A percentile compares a stretch with the other conserved stretches of the same genome.
phyloP scores from a whole-genome alignment of 2,888 invertebrate species.

The Sinopyrophorus schimmeli region DNA sequence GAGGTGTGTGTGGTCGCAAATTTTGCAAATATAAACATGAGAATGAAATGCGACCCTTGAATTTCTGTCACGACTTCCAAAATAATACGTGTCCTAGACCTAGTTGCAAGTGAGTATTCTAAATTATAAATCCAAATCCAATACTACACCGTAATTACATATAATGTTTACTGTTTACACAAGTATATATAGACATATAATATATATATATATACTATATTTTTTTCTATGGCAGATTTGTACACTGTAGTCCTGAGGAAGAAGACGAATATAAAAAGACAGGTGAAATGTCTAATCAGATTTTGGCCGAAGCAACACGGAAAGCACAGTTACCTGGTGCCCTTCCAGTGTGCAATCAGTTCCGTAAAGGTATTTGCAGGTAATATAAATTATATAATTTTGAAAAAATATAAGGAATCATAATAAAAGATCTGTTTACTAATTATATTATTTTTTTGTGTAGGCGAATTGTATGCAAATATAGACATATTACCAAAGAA shows the following conservation, averaged over 20 bases:
- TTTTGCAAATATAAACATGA: constrained; percentile 61
- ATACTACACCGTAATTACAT: no score
- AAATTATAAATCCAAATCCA: neutral
- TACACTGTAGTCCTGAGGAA: constrained; percentile 77
- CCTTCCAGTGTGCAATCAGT: constrained; percentile 58
- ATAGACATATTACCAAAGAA: constrained; percentile 51
- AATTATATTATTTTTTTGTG: neutral
- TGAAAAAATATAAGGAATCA: no score
- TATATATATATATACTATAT: neutral
- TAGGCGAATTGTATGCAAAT: constrained; percentile 50
- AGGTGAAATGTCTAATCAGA: constrained; percentile 70
- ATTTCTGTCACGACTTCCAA: constrained; percentile 71
- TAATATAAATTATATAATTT: no score
- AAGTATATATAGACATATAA: neutral
- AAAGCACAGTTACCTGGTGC: constrained; percentile 53
- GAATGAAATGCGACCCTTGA: constrained; percentile 50
- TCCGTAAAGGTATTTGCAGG: constrained; percentile 58
- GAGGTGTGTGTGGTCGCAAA: constrained; percentile 62
- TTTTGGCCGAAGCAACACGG: constrained; percentile 53
- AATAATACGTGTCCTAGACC: constrained; percentile 74
- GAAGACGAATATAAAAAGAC: constrained; percentile 73
- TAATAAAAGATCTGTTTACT: neutral
- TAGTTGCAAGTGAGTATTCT: constrained; percentile 61
- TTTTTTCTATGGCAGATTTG: constrained; percentile 58
- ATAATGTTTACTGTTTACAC: no score